These are phyloP conservation scores for Mimas tiliae DNA, from an alignment of 2,888 invertebrate species.

Conservation along the genomic window DNA sequence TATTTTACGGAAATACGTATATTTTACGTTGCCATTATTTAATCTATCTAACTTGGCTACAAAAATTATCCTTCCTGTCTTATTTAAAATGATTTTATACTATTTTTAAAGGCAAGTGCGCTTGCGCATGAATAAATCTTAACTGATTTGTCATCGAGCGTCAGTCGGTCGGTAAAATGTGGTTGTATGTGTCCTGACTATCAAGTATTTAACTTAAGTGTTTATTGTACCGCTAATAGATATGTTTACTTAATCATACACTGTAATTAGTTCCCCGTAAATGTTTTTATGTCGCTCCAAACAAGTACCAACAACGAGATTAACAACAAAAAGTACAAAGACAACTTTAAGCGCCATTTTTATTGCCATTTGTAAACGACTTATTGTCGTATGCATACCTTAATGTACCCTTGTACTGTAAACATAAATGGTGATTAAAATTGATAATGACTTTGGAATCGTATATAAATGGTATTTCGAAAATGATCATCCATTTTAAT, in stretches of 20 bases:
- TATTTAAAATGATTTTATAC: background rate
- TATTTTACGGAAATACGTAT: no score
- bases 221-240: slow-evolving; percentile 26
- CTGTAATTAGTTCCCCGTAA: slow-evolving; percentile 18
- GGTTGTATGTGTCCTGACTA: slow-evolving; percentile 41
- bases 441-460: slow-evolving; percentile 52
- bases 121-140: background rate
- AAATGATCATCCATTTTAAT: background rate
- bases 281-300: slow-evolving; percentile 23
- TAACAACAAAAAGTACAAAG: slow-evolving; percentile 26
- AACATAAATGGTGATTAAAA: slow-evolving; percentile 45
- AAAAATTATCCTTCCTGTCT: no score
- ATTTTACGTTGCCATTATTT: no score
- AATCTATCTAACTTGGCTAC: no score
- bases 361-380: slow-evolving; percentile 24
- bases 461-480: slow-evolving; percentile 33
- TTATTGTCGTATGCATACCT: background rate
- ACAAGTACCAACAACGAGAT: slow-evolving; percentile 21
- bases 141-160: background rate
- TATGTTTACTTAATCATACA: slow-evolving; percentile 24
- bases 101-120: background rate
- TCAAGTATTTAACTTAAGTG: slow-evolving; percentile 27
- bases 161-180: slow-evolving; percentile 43
- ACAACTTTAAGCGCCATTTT: slow-evolving; percentile 29
- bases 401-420: slow-evolving; percentile 21